Percentiles rank a stretch among this genome's conserved stretches.
phyloP scores from a whole-genome alignment of 2,888 invertebrate genomes.

The Pachydiplax longipennis region DNA sequence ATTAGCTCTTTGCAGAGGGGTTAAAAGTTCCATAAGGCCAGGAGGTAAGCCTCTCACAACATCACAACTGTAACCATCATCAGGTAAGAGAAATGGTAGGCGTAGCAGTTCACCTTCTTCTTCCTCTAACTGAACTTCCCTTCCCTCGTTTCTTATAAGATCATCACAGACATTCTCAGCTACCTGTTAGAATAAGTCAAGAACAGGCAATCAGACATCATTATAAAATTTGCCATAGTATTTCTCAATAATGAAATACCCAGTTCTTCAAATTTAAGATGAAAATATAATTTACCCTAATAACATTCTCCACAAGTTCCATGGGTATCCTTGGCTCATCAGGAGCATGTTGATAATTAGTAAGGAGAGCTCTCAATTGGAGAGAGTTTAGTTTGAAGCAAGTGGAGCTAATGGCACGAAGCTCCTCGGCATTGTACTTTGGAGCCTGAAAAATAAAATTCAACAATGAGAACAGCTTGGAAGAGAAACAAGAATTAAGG shows the following conservation, averaged over 20 bases:
- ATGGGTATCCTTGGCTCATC: slow-evolving; percentile 68
- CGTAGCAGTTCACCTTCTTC: slow-evolving; percentile 88
- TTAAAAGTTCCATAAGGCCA: slow-evolving; percentile 86
- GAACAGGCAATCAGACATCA: background rate
- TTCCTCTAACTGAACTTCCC: slow-evolving; percentile 89
- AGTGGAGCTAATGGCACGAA: slow-evolving; percentile 86
- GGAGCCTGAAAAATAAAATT: slow-evolving; percentile 66
- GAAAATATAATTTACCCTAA: slow-evolving; percentile 60
- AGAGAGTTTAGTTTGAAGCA: slow-evolving; percentile 97
- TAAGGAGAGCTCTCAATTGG: slow-evolving; percentile 86
- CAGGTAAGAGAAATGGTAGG: slow-evolving; percentile 90
- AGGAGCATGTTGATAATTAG: slow-evolving; percentile 73
- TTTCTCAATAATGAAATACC: background rate
- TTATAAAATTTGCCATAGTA: background rate
- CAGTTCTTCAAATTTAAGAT: background rate
- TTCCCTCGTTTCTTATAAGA: slow-evolving; percentile 86
- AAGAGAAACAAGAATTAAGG: too few relatives aligned
- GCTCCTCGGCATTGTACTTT: slow-evolving; percentile 85
- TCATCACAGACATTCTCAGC: slow-evolving; percentile 92
- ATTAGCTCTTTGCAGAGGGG: slow-evolving; percentile 82
- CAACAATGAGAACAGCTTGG: background rate
- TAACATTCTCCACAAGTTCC: slow-evolving; percentile 69
- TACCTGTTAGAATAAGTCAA: slow-evolving; percentile 63
- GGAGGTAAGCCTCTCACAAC: slow-evolving; percentile 89
- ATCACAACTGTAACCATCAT: slow-evolving; percentile 98